Evolutionary conservation across 2,888 invertebrate species (phyloP).

Genomic region (Stenotaenia linearis): DNA sequence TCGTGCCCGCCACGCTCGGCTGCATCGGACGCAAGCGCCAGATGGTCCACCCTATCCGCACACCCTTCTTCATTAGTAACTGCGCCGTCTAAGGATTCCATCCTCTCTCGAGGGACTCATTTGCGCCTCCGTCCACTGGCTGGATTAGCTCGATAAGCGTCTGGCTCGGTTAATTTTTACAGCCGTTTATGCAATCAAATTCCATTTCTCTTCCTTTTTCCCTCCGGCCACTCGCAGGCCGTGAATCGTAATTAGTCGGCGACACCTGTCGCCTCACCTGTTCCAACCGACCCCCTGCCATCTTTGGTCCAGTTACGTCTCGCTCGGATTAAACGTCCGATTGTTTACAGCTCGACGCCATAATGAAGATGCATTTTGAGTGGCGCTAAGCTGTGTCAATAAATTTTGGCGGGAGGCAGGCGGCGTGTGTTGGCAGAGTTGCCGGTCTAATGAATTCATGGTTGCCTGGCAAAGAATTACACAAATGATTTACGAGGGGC

Average conservation of each 20-base stretch:
- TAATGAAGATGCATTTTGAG: conserved; percentile 32
- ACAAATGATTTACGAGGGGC: conserved; percentile 28
- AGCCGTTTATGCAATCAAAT: background rate
- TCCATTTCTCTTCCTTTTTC: background rate
- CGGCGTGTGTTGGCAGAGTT: conserved; percentile 4
- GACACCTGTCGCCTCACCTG: background rate
- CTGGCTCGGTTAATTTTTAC: conserved; percentile 24
- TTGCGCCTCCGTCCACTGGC: background rate
- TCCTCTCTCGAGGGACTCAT: conserved; percentile 2
- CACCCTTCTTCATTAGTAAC: conserved; percentile 12
- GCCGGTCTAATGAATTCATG: conserved; percentile 31
- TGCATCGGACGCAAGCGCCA: background rate
- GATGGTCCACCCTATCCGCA: conserved; percentile 3
- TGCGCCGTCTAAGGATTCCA: background rate
- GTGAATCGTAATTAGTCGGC: background rate
- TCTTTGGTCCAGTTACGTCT: background rate
- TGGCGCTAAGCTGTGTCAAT: conserved; percentile 32
- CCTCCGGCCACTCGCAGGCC: background rate
- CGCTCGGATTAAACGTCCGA: conserved; percentile 2
- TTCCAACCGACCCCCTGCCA: background rate
- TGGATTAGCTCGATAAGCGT: conserved; percentile 27
- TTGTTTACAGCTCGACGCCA: conserved; percentile 29
- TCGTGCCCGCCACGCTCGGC: background rate
- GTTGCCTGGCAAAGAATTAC: conserved; percentile 29
- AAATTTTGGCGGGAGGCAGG: conserved; percentile 16